These are phyloP conservation scores for Astreopora myriophthalma DNA, from an alignment of 64 coral and sea anemone species.

Conservation along the genomic window DNA sequence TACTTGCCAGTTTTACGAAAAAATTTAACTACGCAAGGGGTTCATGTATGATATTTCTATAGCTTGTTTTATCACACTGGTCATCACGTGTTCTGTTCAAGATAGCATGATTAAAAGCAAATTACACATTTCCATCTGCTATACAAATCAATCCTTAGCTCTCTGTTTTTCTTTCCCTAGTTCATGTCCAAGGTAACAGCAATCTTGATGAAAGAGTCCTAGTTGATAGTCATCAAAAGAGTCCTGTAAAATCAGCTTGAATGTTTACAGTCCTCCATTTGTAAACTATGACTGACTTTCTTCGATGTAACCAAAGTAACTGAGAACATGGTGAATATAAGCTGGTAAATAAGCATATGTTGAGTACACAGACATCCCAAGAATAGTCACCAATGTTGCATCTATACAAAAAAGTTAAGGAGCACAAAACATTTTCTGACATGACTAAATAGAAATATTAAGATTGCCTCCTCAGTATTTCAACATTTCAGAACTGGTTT, in stretches of 20 bases:
- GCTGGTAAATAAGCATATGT: conserved; percentile 90
- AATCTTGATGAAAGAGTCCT: background rate
- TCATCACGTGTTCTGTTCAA: too few species aligned
- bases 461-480: background rate
- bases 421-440: background rate
- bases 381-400: conserved; percentile 80
- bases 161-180: too few species aligned
- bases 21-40: too few species aligned
- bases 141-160: too few species aligned
- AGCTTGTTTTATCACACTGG: too few species aligned
- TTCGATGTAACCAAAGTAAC: conserved; percentile 28
- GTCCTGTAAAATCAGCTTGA: background rate
- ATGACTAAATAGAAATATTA: background rate
- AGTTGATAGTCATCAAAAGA: background rate
- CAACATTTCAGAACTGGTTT: background rate
- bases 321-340: conserved; percentile 30
- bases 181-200: background rate
- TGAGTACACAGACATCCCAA: conserved; percentile 87
- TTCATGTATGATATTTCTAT: too few species aligned
- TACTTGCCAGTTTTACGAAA: too few species aligned
- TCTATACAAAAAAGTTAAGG: conserved; percentile 66
- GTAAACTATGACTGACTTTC: background rate
- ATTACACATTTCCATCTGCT: too few species aligned
- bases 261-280: background rate
- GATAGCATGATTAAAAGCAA: too few species aligned